Conservation (phyloP, 2,797 vertebrate species). For the Tragopan temminckii region DNA sequence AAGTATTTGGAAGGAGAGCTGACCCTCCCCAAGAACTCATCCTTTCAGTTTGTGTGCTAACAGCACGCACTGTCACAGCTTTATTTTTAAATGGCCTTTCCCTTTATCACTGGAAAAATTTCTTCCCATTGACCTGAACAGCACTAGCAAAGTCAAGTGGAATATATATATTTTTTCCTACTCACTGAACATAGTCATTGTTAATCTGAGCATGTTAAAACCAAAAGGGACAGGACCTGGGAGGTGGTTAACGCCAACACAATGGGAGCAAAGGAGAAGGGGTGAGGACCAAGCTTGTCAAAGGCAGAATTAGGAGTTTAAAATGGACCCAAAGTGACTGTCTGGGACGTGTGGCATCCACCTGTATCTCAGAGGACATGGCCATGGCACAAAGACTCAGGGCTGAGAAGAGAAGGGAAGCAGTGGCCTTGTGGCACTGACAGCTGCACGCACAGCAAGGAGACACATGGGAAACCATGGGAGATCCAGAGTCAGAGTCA, state of each 20-base stretch:
- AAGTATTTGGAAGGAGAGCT: neutral
- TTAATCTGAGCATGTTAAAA: constrained; percentile 67
- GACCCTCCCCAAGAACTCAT: neutral
- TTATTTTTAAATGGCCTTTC: constrained; percentile 71
- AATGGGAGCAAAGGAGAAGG: constrained; percentile 31
- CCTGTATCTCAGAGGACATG: neutral
- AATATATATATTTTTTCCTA: constrained; percentile 56
- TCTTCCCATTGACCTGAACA: constrained; percentile 51
- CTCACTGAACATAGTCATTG: constrained; percentile 47
- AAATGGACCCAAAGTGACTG: neutral
- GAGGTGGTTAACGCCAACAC: constrained; percentile 10
- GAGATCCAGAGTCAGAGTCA: neutral
- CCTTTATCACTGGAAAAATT: constrained; percentile 21
- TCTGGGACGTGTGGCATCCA: accelerated
- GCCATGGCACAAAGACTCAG: accelerated
- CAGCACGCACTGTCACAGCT: neutral
- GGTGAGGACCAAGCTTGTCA: neutral
- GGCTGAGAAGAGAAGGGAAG: neutral
- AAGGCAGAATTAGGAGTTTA: neutral
- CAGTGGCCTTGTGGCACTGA: neutral
- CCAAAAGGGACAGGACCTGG: constrained; percentile 13
- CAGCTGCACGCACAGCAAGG: neutral
- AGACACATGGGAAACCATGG: neutral
- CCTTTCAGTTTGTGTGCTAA: constrained; percentile 9
- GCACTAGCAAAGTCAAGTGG: constrained; percentile 63